Evolutionary conservation across 2,797 vertebrate species (phyloP).

Genomic region (Sorex maritimensis): DNA sequence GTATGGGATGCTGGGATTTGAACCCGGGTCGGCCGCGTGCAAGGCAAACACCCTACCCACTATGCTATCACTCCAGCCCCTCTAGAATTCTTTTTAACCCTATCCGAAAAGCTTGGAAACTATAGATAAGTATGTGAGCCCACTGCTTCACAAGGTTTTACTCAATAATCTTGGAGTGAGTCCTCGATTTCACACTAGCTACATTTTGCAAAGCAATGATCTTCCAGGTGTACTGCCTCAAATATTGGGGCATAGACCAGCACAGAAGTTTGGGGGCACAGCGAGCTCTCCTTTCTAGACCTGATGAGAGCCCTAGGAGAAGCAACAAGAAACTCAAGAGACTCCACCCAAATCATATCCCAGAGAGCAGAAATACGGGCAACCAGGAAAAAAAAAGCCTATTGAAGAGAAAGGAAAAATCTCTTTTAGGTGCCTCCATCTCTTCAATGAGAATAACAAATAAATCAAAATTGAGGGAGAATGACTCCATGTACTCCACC

Average conservation of each 20-base stretch:
- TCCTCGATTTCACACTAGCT: conserved; percentile 28
- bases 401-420: conserved; percentile 12
- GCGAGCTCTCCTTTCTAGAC: background rate
- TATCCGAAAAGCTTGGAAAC: background rate
- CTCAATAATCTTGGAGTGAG: background rate
- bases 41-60: too few species aligned
- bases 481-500: conserved; percentile 41
- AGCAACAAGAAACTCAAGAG: background rate
- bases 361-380: background rate
- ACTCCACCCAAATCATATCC: background rate
- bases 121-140: background rate
- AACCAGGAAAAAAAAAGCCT: conserved; percentile 41
- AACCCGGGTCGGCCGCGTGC: too few species aligned
- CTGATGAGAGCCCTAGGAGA: background rate
- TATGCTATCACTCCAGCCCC: too few species aligned
- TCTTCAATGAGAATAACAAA: conserved; percentile 51
- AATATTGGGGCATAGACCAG: conserved; percentile 31
- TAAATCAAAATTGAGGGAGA: background rate
- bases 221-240: conserved; percentile 1
- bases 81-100: too few species aligned
- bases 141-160: conserved; percentile 32
- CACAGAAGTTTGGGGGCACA: background rate
- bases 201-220: conserved; percentile 26
- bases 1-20: too few species aligned
- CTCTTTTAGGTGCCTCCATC: background rate